phyloP scores from a whole-genome alignment of 1,140 invertebrate genomes.

The Orchestia grillus region DNA sequence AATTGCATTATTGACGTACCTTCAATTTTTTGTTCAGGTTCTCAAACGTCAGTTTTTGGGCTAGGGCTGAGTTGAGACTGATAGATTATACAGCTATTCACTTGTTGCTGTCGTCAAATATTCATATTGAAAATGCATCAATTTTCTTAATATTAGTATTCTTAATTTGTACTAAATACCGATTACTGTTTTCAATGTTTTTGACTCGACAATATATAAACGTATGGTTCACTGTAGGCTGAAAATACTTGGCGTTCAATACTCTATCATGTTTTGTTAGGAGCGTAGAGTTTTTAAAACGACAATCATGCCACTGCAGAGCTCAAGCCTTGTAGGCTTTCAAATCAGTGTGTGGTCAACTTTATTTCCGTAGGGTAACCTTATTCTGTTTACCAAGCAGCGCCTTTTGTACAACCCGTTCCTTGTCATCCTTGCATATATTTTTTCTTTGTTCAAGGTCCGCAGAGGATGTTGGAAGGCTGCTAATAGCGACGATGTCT shows the following conservation, averaged over 20 bases:
- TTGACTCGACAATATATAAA: neutral
- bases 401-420: neutral
- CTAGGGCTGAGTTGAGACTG: neutral
- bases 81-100: neutral
- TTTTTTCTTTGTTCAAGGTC: slow-evolving; percentile 37
- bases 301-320: neutral
- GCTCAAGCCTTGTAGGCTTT: neutral
- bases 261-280: neutral
- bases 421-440: neutral
- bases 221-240: neutral
- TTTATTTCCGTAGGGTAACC: neutral
- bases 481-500: slow-evolving; percentile 23
- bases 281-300: neutral
- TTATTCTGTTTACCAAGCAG: neutral
- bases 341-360: neutral
- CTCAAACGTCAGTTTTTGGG: neutral
- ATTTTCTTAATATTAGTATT: no score
- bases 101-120: neutral
- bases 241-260: neutral
- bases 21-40: neutral
- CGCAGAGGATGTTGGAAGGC: slow-evolving; percentile 6
- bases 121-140: neutral
- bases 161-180: no score
- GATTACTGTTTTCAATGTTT: neutral
- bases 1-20: neutral